Base-by-base conservation (phyloP, 2,113 vertebrate species). In the Clupea harengus region DNA sequence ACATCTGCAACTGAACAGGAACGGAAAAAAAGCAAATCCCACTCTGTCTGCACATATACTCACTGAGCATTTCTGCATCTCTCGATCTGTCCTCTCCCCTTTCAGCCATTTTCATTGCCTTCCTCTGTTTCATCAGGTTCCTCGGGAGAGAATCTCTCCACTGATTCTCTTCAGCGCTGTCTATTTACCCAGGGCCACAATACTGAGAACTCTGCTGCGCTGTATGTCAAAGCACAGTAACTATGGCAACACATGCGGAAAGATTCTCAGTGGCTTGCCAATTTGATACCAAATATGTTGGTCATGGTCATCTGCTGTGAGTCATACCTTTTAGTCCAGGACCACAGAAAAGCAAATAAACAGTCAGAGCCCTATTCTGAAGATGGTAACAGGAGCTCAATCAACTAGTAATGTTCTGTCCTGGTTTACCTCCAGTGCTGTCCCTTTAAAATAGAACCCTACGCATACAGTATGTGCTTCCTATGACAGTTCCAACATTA, bases 221-320 rank as follows among this genome's bases (percentile, higher is more conserved):
- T 72, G 64, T 13, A 72, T 72, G 64, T 28, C n/a, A 8, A 28
- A 28, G 64, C 64, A 72, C 64, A 32, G 64, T 72, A 72, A 28
- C 64, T 72, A 72, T 72, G 64, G 64, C 64, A 72, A 72, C 64
- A 28, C n/a, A 72, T 47, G 52, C 25, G 82, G 81, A 64, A 46
- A 45, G 18, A 22, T 50, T 50, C 52, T 54, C 80, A 45, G 32
- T 87, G 75, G 15, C 83, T 82, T 44, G 83, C 57, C 50, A 86
- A 81, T 87, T 82, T 67, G 85, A 83, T 60, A 75, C 82, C 84
- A 87, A 81, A 87, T 87, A 85, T 47, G 81, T 86, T 87, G 78
- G 39, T 83, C 85, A 85, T 6, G 17, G 86, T 82, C 78, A 67
- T 47, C 86, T 67, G 67, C 72, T 80, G 75, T 86, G 82, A 89